Conservation (phyloP, 2,797 vertebrate species). For the Antrozous pallidus region DNA sequence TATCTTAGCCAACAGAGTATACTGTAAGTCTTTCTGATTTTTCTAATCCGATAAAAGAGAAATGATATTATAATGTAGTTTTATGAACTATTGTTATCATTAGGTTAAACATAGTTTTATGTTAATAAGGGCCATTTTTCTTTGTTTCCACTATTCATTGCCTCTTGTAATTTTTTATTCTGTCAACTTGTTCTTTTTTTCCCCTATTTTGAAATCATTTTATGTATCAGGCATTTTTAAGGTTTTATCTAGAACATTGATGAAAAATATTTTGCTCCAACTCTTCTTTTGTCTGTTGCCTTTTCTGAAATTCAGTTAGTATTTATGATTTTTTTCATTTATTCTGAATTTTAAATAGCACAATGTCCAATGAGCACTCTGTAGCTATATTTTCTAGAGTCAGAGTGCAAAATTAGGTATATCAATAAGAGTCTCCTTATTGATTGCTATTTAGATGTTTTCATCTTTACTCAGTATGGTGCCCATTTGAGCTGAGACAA, state of each 20-base stretch:
- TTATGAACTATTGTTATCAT: background rate
- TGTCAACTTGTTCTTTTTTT: background rate
- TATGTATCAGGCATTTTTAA: background rate
- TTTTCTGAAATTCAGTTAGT: background rate
- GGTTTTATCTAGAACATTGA: background rate
- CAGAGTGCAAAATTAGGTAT: background rate
- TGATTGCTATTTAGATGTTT: background rate
- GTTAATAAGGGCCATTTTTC: background rate
- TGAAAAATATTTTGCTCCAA: background rate
- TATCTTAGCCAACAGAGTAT: background rate
- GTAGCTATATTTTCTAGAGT: background rate
- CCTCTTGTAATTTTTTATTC: background rate
- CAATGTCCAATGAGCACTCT: background rate
- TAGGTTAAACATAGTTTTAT: background rate
- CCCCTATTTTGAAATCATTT: background rate
- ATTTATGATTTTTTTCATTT: background rate
- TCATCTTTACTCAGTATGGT: slow-evolving; percentile 24
- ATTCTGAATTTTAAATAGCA: background rate
- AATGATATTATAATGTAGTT: background rate
- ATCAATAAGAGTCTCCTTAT: background rate
- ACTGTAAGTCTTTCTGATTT: background rate
- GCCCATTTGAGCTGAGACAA: background rate
- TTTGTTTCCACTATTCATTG: background rate
- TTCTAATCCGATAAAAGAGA: background rate
- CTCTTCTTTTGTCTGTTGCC: background rate